Evolutionary conservation across 2,113 vertebrate genomes (phyloP), one percentile per base, ranked within the genome.

Genomic region (Taurulus bubalis): DNA sequence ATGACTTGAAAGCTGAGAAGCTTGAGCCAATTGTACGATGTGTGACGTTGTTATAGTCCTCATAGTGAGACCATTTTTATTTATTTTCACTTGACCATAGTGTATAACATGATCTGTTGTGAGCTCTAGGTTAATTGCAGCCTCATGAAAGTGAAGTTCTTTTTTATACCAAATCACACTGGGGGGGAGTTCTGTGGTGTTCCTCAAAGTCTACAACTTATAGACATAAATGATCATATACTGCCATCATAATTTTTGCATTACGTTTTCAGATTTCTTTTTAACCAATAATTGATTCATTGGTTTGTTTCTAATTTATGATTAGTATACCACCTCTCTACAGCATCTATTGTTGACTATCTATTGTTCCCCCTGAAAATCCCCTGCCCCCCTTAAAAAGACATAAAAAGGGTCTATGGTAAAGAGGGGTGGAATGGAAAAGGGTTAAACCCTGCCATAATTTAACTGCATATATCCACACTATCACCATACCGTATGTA

Each of bases 381-480:
- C 4, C 22, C n/a, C 53, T 49, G 51, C 5, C 51, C 20, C 49
- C 49, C 20, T 18, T 51, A 51, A 51, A n/a, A 51, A 51, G 16
- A 47, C 45, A 45, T 15, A 49, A 32, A 53, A n/a, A 53, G 6
- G 51, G 51, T 53, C 51, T 3, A 22, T 24, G 22, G 22, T 11
- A 24, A 55, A 24, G 24, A 26, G 53, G 24, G 12, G n/a, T 56
- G 55, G 47, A 51, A 22, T 56, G 55, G 55, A 28, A 53, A 56
- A 6, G 14, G 10, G 14, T 56, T 59, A 40, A 85, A 45, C 71
- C 20, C 40, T 51, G 40, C 47, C 38, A 79, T 86, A 45, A 82
- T 71, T 80, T n/a, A 71, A 72, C 83, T 77, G 68, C 58, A 60
- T 73, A 85, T 79, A 85, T 79, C 71, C 63, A 66, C 15, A 63